phyloP scores from a whole-genome alignment of 1,140 invertebrate species.

The Prorops nasuta region DNA sequence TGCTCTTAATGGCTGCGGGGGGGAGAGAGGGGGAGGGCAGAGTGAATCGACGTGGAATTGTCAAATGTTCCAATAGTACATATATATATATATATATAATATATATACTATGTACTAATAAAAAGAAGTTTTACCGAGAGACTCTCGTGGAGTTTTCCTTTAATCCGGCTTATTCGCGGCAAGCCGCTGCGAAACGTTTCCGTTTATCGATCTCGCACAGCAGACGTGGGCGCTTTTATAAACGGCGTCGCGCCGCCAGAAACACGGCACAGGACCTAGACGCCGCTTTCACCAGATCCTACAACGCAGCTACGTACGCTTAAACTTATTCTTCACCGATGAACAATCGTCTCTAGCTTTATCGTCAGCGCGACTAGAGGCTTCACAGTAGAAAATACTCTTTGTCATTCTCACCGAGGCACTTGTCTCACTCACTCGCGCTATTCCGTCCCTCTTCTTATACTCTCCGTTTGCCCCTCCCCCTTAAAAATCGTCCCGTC shows the following conservation, averaged over 20 bases:
- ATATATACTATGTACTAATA: slow-evolving; percentile 3
- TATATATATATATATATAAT: slow-evolving; percentile 6
- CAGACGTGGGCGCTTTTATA: slow-evolving; percentile 18
- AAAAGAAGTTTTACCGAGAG: slow-evolving; percentile 8
- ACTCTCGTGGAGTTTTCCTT: no score
- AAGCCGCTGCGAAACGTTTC: slow-evolving; percentile 9
- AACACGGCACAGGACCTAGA: no score
- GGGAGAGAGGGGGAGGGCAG: no score
- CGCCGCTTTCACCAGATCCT: not conserved
- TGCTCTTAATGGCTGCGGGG: no score
- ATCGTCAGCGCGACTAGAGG: no score
- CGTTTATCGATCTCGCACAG: slow-evolving; percentile 17
- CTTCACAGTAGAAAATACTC: no score
- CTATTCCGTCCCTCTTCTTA: not conserved
- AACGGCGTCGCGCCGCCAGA: slow-evolving; percentile 12
- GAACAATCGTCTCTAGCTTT: no score
- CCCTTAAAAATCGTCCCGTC: not conserved
- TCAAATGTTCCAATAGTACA: slow-evolving; percentile 12
- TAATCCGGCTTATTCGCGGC: not conserved
- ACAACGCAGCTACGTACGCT: not conserved
- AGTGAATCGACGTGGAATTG: no score
- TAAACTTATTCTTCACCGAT: no score
- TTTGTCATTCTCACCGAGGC: not conserved
- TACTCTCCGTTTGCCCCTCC: not conserved
- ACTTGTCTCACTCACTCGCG: no score